Evolutionary conservation across 2,888 invertebrate genomes (phyloP), one percentile per base, ranked within the genome.

Genomic region (Lasioglossum malachurum): DNA sequence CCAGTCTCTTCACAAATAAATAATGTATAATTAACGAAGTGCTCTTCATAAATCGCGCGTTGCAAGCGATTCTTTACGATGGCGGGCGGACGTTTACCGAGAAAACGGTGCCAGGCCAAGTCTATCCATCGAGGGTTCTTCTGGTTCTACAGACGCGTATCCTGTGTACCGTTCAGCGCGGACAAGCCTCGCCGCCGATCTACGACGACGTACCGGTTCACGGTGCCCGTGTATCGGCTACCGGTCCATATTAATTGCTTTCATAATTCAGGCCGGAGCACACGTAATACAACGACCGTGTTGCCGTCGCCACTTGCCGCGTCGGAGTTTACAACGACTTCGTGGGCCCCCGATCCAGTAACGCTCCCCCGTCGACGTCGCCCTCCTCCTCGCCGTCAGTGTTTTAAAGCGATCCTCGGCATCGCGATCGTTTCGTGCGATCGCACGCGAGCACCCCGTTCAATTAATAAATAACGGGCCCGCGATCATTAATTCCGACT

Each of bases 221-320:
- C 71, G 53, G 31, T 14, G 67, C 60, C 74, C 89, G 83, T 88
- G 91, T 90, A 86, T 80, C 89, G 69, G 88, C 92, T 92, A 92
- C 91, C 88, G 92, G 90, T 92, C 88, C 89, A 88, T 90, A 90
- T 92, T 93, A 92, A 93, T 93, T 92, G 91, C 86, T 92, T 91
- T 91, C 89, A 92, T 93, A 92, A 93, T 92, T 93, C 91, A 88
- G 87, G 81, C 44, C 90, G 83, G 23, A 83, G 80, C 84, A 78
- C 78, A 79, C 76, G 78, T 80, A 86, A 90, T 84, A 84, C 74
- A 57, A 75, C 67, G 79, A 27, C 60, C 82, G 82, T 83, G 69
- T 86, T 88, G 31, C 83, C 75, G 57, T 83, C 78, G 87, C 72
- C 87, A 87, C 82, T 88, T 80, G 75, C 57, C 82, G 80, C 76